Evolutionary conservation across 2,113 vertebrate species (phyloP).

Genomic region (Pimephales promelas): DNA sequence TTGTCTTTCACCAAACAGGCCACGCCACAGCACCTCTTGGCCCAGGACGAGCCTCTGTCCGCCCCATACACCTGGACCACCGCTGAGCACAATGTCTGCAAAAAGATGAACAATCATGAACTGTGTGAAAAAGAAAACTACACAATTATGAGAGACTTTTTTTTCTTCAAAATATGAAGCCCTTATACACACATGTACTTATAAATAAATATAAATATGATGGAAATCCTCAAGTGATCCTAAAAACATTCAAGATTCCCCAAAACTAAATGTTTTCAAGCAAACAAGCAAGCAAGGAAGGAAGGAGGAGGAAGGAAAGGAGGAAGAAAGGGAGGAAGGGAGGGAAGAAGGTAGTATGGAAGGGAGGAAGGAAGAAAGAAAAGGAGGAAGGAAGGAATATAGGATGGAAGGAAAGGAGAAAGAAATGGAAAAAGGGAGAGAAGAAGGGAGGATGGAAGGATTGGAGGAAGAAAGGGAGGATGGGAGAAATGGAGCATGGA

Average conservation of each 20-base stretch:
- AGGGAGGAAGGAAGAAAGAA: too few relatives aligned
- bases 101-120: slow-evolving; percentile 52
- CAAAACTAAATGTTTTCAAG: too few relatives aligned
- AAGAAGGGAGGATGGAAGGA: accelerated
- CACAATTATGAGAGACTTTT: neutral
- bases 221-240: neutral
- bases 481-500: too few relatives aligned
- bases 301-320: too few relatives aligned
- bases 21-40: slow-evolving; percentile 95
- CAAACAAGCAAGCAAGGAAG: too few relatives aligned
- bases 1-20: slow-evolving; percentile 98
- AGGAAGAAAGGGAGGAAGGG: too few relatives aligned
- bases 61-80: slow-evolving; percentile 92
- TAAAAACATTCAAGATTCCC: too few relatives aligned
- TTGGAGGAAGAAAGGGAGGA: accelerated
- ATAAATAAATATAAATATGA: neutral
- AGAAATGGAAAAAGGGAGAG: too few relatives aligned
- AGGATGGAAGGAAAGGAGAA: too few relatives aligned
- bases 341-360: too few relatives aligned
- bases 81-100: slow-evolving; percentile 89
- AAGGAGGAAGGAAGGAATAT: too few relatives aligned
- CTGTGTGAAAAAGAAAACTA: neutral
- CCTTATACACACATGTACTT: neutral
- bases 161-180: neutral
- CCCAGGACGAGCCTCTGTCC: slow-evolving; percentile 88